Evolutionary conservation across 23 tunicate species (phyloP).

Genomic region (Trididemnum miniatum): DNA sequence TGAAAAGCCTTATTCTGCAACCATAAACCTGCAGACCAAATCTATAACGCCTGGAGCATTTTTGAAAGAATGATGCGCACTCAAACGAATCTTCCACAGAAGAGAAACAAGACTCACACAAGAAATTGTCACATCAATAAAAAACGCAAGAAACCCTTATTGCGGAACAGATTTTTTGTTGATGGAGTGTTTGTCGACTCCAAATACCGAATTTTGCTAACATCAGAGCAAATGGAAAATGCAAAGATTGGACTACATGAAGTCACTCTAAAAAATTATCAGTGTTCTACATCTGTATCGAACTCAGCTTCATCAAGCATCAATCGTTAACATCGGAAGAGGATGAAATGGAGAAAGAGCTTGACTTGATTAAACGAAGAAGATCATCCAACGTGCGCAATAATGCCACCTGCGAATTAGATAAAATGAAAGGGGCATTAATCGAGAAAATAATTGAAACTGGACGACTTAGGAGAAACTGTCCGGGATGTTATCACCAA

Average conservation of each 20-base stretch:
- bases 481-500: neutral
- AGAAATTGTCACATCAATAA: conserved; percentile 37
- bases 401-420: neutral
- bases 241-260: neutral
- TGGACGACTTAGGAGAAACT: neutral
- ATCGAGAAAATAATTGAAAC: no score
- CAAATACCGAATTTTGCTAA: neutral
- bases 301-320: neutral
- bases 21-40: conserved; percentile 38
- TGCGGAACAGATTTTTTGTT: neutral
- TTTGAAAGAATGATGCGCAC: conserved; percentile 26
- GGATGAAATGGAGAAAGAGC: neutral
- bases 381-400: neutral
- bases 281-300: neutral
- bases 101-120: conserved; percentile 36
- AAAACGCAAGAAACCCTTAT: conserved; percentile 14
- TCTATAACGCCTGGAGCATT: conserved; percentile 21
- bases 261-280: neutral
- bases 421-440: neutral
- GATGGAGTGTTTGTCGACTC: neutral
- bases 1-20: conserved; percentile 19
- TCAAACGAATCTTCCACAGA: conserved; percentile 26
- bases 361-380: neutral
- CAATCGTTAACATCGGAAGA: neutral
- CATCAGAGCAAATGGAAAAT: neutral